Base-by-base conservation (phyloP, 53 echinoderm and acorn worm species). In the Echinarachnius parma region DNA sequence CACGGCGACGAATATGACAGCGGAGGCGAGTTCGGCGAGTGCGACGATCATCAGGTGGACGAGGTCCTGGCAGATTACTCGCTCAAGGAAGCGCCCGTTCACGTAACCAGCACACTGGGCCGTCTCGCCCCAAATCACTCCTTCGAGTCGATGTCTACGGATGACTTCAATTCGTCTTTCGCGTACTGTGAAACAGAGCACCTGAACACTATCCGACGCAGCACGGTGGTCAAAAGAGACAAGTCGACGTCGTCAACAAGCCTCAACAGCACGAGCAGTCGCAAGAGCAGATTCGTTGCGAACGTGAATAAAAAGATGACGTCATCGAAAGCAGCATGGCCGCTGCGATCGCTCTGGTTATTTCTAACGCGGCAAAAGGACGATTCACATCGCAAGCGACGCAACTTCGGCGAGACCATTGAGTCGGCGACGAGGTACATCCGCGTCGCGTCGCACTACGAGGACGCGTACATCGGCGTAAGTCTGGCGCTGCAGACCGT, bases 391-490 rank as follows among this genome's bases (percentile, higher is more conserved):
- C n/a, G 25, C 18, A 22, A 50, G 15, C 50, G 52, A 4, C 10
- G 30, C 24, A 33, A 69, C 9, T n/a, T n/a, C n/a, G 70, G 52
- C 11, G 70, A 69, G 36, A 69, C 70, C 33, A 53, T 69, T 0
- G 70, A 69, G 36, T 69, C 70, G 32, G 70, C 70, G n/a, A 53
- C 25, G 53, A 50, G 35, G 53, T 69, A 69, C 25, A 53, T 69
- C 15, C 18, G 53, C 14, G 53, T 69, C 4, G 70, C 70, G 14
- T 69, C 70, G 1, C 70, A 69, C 25, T 69, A 53, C 24, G 54
- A 53, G 13, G 53, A 69, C 32, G 70, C 70, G 20, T 50, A 30
- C 21, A 53, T 69, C 1, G 33, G 53, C 16, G 53, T 69, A 21
- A 29, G 34, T 34, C 54, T 69, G 19, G 34, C 37, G 21, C 31